Evolutionary conservation across 2,113 vertebrate species (phyloP).

Genomic region (Mystacornis crossleyi): DNA sequence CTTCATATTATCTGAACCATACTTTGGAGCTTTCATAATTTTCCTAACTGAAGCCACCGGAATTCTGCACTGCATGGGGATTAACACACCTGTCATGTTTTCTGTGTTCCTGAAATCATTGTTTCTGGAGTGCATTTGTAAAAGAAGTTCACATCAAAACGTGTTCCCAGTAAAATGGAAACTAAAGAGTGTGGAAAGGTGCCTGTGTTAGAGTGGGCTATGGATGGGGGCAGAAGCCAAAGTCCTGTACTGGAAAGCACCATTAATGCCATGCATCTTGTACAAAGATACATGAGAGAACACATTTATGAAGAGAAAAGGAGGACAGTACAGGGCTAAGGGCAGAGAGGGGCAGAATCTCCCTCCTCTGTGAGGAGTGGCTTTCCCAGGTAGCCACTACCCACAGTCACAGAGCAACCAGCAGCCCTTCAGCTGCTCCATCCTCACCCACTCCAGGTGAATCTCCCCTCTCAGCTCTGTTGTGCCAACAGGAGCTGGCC

Average conservation of each 20-base stretch:
- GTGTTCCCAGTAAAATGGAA: neutral
- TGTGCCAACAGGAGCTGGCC: neutral
- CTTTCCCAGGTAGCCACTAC: neutral
- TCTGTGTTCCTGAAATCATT: neutral
- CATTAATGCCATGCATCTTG: neutral
- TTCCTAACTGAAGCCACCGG: neutral
- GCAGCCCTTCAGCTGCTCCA: neutral
- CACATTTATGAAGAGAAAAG: neutral
- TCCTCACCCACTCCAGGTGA: neutral
- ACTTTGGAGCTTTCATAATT: neutral
- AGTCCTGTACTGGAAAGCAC: neutral
- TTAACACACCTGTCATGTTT: neutral
- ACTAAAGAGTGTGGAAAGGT: neutral
- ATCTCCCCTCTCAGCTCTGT: neutral
- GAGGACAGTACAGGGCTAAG: neutral
- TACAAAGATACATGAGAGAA: accelerated
- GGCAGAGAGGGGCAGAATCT: neutral
- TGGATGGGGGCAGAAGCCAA: neutral
- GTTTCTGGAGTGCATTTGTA: neutral
- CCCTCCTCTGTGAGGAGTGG: accelerated
- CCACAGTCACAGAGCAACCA: neutral
- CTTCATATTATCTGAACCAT: neutral
- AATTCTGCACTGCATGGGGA: neutral
- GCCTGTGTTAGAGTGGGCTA: accelerated
- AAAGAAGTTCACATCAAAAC: neutral